phyloP scores from a whole-genome alignment of 2,113 vertebrate species.

The Saccopteryx bilineata region DNA sequence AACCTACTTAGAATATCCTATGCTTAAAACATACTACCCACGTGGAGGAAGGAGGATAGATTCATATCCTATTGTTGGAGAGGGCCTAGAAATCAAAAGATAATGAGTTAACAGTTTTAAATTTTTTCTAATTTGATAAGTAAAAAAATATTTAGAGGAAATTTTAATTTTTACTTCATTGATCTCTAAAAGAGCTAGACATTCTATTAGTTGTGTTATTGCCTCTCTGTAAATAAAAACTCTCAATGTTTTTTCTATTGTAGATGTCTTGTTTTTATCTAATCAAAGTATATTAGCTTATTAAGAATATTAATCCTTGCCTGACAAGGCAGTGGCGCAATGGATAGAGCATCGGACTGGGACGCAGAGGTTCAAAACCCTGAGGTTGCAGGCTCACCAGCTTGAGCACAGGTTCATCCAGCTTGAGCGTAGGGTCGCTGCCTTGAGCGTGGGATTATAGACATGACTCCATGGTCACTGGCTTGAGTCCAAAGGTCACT shows the following conservation, averaged over 20 bases:
- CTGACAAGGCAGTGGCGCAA: too few relatives aligned
- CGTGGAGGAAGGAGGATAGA: background rate
- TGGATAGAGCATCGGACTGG: too few relatives aligned
- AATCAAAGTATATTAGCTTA: background rate
- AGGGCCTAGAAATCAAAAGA: background rate
- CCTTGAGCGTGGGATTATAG: too few relatives aligned
- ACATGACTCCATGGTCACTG: too few relatives aligned
- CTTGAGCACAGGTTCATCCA: too few relatives aligned
- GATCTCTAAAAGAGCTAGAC: background rate
- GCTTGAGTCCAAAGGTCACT: too few relatives aligned
- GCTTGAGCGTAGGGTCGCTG: too few relatives aligned
- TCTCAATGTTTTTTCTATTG: background rate
- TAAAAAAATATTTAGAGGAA: background rate
- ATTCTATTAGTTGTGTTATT: background rate
- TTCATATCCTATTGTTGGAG: background rate
- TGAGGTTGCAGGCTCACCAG: too few relatives aligned
- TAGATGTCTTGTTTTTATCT: background rate
- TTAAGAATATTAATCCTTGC: background rate
- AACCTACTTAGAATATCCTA: constrained; percentile 11
- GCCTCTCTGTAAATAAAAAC: background rate
- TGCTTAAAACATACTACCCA: background rate
- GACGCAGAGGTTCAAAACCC: too few relatives aligned
- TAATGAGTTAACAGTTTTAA: background rate
- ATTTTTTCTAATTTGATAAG: constrained; percentile 1
- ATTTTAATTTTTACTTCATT: constrained; percentile 25